Conservation (phyloP, 2,113 vertebrate genomes). For the Aegithalos caudatus region DNA sequence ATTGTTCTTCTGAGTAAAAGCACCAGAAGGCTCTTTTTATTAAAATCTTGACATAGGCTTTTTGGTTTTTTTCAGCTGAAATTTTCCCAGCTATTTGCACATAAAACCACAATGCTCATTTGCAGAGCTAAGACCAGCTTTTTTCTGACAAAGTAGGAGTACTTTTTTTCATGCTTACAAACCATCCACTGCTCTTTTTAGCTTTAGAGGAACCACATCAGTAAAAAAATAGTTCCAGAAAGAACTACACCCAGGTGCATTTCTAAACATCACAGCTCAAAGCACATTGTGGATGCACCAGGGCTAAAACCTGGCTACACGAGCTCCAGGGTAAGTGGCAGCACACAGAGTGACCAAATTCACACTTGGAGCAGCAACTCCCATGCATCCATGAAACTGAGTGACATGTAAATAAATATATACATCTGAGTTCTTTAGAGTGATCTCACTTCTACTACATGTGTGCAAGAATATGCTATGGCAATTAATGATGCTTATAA, state of each 20-base stretch:
- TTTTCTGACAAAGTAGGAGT: not conserved
- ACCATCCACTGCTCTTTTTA: not conserved
- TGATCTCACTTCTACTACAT: not conserved
- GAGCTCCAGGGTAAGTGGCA: no score
- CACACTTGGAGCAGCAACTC: no score
- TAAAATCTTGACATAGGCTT: not conserved
- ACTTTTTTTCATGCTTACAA: not conserved
- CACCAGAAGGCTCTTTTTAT: not conserved
- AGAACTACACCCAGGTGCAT: not conserved
- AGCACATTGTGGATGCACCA: not conserved
- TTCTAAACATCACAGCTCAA: not conserved
- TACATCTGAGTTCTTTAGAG: not conserved
- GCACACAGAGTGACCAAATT: not conserved
- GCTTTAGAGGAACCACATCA: not conserved
- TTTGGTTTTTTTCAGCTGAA: not conserved
- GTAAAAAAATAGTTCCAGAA: not conserved
- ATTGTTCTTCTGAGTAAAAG: not conserved
- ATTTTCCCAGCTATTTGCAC: not conserved
- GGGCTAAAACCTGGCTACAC: not conserved
- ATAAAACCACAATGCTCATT: not conserved
- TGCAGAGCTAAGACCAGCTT: not conserved
- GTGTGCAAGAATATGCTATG: not conserved
- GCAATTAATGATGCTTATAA: slow-evolving; percentile 6
- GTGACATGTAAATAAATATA: not conserved
- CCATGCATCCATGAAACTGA: not conserved